Evolutionary conservation across 2,797 vertebrate genomes (phyloP).

Genomic region (Caiman crocodilus): DNA sequence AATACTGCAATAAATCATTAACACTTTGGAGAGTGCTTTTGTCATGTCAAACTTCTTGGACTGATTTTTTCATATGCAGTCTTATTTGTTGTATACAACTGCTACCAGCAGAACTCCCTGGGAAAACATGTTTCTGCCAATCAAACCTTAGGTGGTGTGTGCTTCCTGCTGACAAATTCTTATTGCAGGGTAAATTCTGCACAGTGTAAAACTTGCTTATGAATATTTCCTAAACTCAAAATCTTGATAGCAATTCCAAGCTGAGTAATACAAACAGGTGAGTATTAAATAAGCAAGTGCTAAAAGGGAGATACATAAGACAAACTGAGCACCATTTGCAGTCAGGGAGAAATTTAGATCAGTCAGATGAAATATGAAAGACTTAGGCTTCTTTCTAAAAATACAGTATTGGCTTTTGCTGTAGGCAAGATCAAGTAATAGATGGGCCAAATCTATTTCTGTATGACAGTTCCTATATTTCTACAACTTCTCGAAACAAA

Average conservation of each 20-base stretch:
- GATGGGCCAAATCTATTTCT: background rate
- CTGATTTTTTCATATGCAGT: constrained; percentile 36
- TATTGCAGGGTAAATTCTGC: constrained; percentile 41
- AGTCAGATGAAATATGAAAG: background rate
- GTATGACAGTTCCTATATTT: background rate
- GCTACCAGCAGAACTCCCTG: constrained; percentile 62
- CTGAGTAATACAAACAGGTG: background rate
- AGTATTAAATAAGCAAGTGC: background rate
- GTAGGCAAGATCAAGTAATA: background rate
- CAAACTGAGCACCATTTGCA: background rate
- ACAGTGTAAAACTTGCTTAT: constrained; percentile 22
- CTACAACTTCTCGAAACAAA: background rate
- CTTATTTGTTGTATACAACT: constrained; percentile 76
- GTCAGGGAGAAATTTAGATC: background rate
- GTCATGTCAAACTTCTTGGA: constrained; percentile 62
- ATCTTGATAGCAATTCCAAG: background rate
- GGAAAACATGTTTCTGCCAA: constrained; percentile 73
- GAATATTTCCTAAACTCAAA: constrained; percentile 27
- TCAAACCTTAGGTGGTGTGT: constrained; percentile 57
- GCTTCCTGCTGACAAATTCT: constrained; percentile 23
- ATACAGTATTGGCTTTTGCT: background rate
- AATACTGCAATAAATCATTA: constrained; percentile 75
- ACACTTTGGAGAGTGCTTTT: constrained; percentile 67
- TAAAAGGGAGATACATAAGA: background rate
- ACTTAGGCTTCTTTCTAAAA: background rate